Evolutionary conservation across 2,113 vertebrate species (phyloP).

Genomic region (Aspiorhynchus laticeps): DNA sequence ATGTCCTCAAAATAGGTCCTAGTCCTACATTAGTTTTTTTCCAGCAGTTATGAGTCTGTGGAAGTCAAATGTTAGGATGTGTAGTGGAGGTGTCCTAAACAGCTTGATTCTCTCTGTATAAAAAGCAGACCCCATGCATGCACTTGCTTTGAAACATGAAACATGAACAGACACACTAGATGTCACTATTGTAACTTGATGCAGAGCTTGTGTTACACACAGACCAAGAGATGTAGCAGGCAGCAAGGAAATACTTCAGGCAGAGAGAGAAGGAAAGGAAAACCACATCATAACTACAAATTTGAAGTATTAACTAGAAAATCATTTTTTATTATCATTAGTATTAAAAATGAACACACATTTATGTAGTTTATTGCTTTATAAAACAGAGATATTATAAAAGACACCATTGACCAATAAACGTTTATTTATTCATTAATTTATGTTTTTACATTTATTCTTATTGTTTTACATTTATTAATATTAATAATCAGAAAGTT

Average conservation of each 20-base stretch:
- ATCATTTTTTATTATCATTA: neutral
- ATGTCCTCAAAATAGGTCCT: no score
- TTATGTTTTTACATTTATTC: neutral
- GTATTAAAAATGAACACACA: neutral
- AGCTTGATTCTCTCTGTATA: neutral
- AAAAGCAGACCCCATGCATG: neutral
- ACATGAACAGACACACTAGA: conserved; percentile 73
- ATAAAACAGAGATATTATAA: neutral
- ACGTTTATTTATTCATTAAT: no score
- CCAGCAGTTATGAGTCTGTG: neutral
- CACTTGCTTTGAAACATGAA: conserved; percentile 9
- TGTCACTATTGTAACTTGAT: conserved; percentile 78
- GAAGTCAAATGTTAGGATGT: neutral
- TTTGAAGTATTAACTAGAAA: neutral
- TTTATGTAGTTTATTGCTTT: neutral
- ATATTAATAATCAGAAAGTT: neutral
- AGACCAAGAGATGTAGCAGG: neutral
- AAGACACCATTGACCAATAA: neutral
- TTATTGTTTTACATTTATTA: neutral
- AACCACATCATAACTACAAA: neutral
- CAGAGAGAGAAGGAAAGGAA: neutral
- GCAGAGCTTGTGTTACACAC: conserved; percentile 29
- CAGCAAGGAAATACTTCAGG: neutral
- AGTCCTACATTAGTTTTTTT: neutral
- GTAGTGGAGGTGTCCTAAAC: neutral